phyloP scores from a whole-genome alignment of 1,140 invertebrate genomes.

The Semibalanus balanoides region DNA sequence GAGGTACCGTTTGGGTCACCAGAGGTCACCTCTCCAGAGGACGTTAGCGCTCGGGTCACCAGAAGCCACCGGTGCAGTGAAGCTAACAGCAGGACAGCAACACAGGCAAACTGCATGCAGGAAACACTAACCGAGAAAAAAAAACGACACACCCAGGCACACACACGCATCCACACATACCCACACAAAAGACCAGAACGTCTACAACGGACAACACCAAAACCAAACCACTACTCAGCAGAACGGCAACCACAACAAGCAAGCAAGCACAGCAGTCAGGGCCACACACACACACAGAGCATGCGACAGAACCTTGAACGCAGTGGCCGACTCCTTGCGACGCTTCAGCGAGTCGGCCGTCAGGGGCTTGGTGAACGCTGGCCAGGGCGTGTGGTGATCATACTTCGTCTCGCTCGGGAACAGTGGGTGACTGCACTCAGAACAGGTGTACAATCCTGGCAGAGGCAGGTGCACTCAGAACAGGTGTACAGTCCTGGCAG shows the following conservation, averaged over 20 bases:
- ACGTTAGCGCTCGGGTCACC: too few species aligned
- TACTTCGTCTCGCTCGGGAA: constrained; percentile 39
- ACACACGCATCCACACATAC: too few species aligned
- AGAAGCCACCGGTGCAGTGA: too few species aligned
- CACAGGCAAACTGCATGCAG: too few species aligned
- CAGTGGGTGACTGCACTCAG: constrained; percentile 35
- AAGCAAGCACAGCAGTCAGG: not conserved
- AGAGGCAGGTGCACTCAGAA: constrained; percentile 6
- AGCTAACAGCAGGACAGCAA: too few species aligned
- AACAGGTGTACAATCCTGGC: constrained; percentile 37
- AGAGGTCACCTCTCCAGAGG: too few species aligned
- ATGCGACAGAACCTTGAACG: constrained; percentile 27
- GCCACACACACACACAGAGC: not conserved
- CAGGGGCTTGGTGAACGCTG: constrained; percentile 37
- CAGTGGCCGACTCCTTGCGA: constrained; percentile 26
- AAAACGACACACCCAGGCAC: too few species aligned
- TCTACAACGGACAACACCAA: too few species aligned
- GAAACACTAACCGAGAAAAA: too few species aligned
- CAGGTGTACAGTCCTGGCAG: constrained; percentile 33
- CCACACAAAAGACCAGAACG: too few species aligned
- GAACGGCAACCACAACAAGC: not conserved
- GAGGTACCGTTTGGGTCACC: too few species aligned
- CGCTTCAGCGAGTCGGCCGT: constrained; percentile 31
- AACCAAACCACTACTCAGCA: not conserved
- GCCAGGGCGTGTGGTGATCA: constrained; percentile 40